Evolutionary conservation across 1,140 invertebrate genomes (phyloP).

Genomic region (Apis cerana): DNA sequence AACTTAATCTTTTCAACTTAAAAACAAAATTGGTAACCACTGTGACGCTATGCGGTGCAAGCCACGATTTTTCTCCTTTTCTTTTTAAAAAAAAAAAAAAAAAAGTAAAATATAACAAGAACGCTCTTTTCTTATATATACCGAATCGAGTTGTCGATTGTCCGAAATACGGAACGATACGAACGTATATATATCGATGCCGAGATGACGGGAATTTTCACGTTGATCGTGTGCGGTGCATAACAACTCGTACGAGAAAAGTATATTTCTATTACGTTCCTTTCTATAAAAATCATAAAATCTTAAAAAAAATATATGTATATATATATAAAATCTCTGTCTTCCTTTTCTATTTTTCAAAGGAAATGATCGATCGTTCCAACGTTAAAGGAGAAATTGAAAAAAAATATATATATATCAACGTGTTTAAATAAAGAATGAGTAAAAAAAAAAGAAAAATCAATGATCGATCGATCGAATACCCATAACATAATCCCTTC

Average conservation of each 20-base stretch:
- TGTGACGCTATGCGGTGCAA: conserved; percentile 47
- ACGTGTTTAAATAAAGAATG: not conserved
- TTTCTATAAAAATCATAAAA: not conserved
- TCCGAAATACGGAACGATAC: too few relatives aligned
- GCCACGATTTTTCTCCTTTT: conserved; percentile 23
- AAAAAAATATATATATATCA: too few relatives aligned
- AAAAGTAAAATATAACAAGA: conserved; percentile 11
- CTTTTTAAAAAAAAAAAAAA: too few relatives aligned
- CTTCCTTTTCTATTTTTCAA: too few relatives aligned
- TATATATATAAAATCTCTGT: not conserved
- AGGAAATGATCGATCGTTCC: not conserved
- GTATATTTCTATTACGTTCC: too few relatives aligned
- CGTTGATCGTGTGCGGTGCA: too few relatives aligned
- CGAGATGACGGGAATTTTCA: not conserved
- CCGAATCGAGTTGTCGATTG: too few relatives aligned
- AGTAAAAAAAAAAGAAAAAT: not conserved
- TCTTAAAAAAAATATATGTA: not conserved
- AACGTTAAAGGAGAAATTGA: not conserved
- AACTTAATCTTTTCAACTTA: conserved; percentile 70
- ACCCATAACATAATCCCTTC: not conserved
- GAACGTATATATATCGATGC: too few relatives aligned
- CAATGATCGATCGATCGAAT: not conserved
- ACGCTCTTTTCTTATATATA: not conserved
- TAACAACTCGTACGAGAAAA: not conserved
- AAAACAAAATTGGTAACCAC: conserved; percentile 73